phyloP scores from a whole-genome alignment of 2,113 vertebrate genomes.

The Mesitornis unicolor region DNA sequence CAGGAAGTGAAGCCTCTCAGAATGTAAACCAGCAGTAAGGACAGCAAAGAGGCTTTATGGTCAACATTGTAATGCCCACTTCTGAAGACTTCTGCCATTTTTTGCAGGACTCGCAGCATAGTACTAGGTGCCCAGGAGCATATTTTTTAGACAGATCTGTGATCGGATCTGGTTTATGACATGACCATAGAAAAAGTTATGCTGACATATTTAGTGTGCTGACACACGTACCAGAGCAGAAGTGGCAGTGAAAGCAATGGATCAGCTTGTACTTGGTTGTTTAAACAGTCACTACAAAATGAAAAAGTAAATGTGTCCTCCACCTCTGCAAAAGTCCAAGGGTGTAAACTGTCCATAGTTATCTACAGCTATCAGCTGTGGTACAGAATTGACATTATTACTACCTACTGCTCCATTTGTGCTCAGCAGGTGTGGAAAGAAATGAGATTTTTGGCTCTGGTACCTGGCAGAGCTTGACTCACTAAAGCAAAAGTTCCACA shows the following conservation, averaged over 20 bases:
- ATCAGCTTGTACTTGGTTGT: background rate
- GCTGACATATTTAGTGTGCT: background rate
- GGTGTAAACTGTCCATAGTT: background rate
- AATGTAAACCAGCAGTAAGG: background rate
- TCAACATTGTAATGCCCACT: background rate
- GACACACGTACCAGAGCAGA: accelerated
- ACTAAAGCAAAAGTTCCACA: background rate
- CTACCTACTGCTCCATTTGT: background rate
- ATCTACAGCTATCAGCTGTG: background rate
- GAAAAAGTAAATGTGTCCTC: background rate
- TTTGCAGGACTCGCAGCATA: background rate
- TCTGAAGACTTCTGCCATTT: background rate
- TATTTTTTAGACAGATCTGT: background rate
- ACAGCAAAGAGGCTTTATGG: background rate
- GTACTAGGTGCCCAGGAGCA: background rate
- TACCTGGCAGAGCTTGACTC: background rate
- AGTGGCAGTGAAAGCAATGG: background rate
- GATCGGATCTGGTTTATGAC: background rate
- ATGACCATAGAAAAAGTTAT: background rate
- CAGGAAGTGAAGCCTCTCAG: background rate
- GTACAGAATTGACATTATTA: background rate
- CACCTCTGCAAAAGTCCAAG: background rate
- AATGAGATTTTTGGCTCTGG: background rate
- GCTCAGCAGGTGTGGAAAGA: background rate
- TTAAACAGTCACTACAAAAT: background rate